Conservation (phyloP, 2,888 invertebrate genomes). For the Drosophila austrosaltans region DNA sequence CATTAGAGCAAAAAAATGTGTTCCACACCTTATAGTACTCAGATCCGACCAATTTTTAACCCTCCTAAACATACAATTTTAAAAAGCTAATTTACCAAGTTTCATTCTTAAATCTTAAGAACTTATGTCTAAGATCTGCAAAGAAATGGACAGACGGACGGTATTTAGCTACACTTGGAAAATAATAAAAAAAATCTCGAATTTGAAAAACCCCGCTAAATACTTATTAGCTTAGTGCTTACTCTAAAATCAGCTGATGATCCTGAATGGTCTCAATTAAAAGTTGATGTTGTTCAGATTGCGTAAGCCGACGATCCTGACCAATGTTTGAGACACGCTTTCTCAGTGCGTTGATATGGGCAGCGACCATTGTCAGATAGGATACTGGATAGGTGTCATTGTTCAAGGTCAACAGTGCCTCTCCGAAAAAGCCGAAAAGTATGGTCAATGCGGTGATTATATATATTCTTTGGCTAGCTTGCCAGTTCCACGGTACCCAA, state of each 20-base stretch:
- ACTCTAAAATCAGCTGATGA: constrained; percentile 75
- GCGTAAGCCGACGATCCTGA: background rate
- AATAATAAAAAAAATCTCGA: too few relatives aligned
- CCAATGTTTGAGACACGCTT: constrained; percentile 55
- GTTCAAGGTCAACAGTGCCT: constrained; percentile 46
- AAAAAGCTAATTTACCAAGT: too few relatives aligned
- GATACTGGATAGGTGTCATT: constrained; percentile 75
- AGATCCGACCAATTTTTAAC: constrained; percentile 1
- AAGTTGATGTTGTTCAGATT: background rate
- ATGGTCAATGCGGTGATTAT: constrained; percentile 35
- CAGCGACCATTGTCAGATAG: constrained; percentile 71
- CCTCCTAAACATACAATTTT: background rate
- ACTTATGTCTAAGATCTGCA: too few relatives aligned
- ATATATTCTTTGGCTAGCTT: constrained; percentile 11
- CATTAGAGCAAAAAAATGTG: too few relatives aligned
- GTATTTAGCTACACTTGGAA: too few relatives aligned
- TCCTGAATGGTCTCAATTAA: constrained; percentile 73
- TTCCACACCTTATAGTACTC: background rate
- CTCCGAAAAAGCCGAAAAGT: constrained; percentile 33
- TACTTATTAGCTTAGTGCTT: constrained; percentile 38
- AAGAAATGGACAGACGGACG: too few relatives aligned
- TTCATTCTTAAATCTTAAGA: too few relatives aligned
- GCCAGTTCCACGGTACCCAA: constrained; percentile 80
- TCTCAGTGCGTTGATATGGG: constrained; percentile 72
- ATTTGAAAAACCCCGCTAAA: too few relatives aligned